Base-by-base conservation (phyloP, 2,888 invertebrate genomes). In the Netelia melanura region DNA sequence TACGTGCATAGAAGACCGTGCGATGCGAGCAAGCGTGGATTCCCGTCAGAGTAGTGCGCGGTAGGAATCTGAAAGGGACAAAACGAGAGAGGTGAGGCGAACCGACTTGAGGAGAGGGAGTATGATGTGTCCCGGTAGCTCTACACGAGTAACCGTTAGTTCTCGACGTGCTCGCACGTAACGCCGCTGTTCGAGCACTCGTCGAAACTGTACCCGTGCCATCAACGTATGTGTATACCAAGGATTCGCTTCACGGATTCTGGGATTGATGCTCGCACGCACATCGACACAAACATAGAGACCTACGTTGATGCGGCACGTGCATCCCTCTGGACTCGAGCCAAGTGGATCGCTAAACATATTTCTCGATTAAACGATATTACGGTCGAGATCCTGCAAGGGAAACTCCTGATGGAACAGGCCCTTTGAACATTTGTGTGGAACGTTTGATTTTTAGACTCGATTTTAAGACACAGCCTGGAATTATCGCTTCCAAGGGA, bases 141-240 rank as follows among this genome's bases (percentile, higher is more conserved):
- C 11, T 85, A 85, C 85, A 58, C 65, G 74, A 79, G 71, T 82
- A 85, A 85, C 85, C 82, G 85, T 85, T 85, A 85, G 76, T 77
- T 83, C 80, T 56, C 82, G 67, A 82, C 80, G 85, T 85, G 85
- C 79, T 43, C 62, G 76, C 85, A 80, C 83, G 85, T 85, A 83
- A 80, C 64, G 56, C 61, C 61, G 71, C 65, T 80, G 71, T 62
- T 71, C 62, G 71, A 80, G 80, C 61, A 82, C 65, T 71, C 54
- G 25, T 58, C 61, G 38, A 6, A 38, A 38, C 38, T 5, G 38
- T 38, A 2, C 38, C 38, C 38, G 38, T 38, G 6, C 38, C 38
- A 38, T 38, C 79, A 61, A 48, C 61, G 75, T 9, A 43, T 67
- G 62, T 67, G 62, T 61, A 65, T 61, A 79, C 48, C 67, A 74